These are phyloP conservation scores for Eurytoma adleriae DNA, from an alignment of 2,888 invertebrate species.

Conservation along the genomic window DNA sequence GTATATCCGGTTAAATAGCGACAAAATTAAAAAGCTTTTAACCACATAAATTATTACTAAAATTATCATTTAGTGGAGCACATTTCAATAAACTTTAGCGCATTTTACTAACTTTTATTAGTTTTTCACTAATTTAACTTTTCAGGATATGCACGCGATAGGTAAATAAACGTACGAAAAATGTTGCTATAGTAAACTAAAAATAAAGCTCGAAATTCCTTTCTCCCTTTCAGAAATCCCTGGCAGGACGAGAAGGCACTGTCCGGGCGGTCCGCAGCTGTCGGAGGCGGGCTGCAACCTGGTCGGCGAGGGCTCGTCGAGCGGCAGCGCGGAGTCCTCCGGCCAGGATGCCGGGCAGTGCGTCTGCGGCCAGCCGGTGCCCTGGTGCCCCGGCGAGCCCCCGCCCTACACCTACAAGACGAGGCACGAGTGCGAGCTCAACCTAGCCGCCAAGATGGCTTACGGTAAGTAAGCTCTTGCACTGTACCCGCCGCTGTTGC, in stretches of 20 bases:
- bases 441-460: slow-evolving; percentile 71
- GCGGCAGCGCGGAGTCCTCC: not conserved
- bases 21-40: not conserved
- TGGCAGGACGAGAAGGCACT: slow-evolving; percentile 72
- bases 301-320: slow-evolving; percentile 68
- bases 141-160: too few species aligned
- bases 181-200: not conserved
- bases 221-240: slow-evolving; percentile 68
- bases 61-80: too few species aligned
- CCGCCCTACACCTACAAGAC: slow-evolving; percentile 71
- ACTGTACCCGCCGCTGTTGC: too few species aligned
- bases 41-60: too few species aligned
- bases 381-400: slow-evolving; percentile 71
- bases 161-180: too few species aligned
- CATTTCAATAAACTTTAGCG: too few species aligned
- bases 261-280: slow-evolving; percentile 68
- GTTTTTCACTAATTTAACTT: too few species aligned
- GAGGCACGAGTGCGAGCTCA: slow-evolving; percentile 72
- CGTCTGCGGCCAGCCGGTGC: slow-evolving; percentile 71
- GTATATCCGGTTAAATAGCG: not conserved
- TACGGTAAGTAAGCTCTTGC: slow-evolving; percentile 73
- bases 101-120: too few species aligned
- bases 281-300: slow-evolving; percentile 72
- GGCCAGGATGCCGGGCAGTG: slow-evolving; percentile 66
- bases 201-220: not conserved